Evolutionary conservation across 2,888 invertebrate genomes (phyloP).

Genomic region (Operophtera brumata): DNA sequence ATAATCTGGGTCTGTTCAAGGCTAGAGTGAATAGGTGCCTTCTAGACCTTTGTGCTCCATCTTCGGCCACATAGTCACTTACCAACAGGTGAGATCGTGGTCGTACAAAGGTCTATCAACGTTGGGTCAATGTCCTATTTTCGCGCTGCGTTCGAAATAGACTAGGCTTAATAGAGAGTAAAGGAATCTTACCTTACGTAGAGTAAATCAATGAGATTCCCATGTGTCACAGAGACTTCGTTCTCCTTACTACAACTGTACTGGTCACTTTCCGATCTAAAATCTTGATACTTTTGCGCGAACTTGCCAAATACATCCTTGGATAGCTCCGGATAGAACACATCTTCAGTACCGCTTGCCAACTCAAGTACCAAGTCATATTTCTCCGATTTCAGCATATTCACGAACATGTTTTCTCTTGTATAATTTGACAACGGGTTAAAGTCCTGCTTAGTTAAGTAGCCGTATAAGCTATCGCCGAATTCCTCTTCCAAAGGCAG

Average conservation of each 20-base stretch:
- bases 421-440: conserved; percentile 68
- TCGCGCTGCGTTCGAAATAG: too few relatives aligned
- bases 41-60: too few relatives aligned
- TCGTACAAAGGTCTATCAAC: too few relatives aligned
- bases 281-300: conserved; percentile 69
- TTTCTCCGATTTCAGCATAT: conserved; percentile 82
- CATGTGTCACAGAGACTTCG: conserved; percentile 50
- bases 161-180: too few relatives aligned
- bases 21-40: too few relatives aligned
- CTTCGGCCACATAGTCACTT: too few relatives aligned
- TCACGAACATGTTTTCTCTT: conserved; percentile 82
- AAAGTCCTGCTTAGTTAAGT: conserved; percentile 61
- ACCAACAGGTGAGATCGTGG: too few relatives aligned
- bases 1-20: too few relatives aligned
- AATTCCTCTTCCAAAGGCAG: conserved; percentile 79
- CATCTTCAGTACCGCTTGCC: conserved; percentile 85
- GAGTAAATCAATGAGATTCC: conserved; percentile 80
- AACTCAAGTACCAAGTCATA: conserved; percentile 88
- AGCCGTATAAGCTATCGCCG: conserved; percentile 82
- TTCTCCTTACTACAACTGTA: conserved; percentile 50
- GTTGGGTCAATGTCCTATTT: too few relatives aligned
- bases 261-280: conserved; percentile 57
- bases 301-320: conserved; percentile 72
- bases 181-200: conserved; percentile 63
- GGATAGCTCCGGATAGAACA: conserved; percentile 73